Conservation (phyloP, 2,113 vertebrate genomes). For the Trichechus manatus region DNA sequence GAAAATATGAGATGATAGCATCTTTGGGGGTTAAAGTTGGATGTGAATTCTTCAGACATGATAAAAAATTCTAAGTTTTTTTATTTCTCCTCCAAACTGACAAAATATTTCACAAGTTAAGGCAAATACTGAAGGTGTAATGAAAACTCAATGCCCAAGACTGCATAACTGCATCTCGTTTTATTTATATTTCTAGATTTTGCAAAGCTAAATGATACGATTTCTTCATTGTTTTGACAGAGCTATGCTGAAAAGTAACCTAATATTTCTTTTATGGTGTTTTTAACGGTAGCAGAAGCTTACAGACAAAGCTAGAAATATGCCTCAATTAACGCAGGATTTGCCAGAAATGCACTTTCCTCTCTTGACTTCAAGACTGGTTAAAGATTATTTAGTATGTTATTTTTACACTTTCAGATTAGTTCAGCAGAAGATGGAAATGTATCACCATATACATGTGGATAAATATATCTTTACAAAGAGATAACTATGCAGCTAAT, state of each 20-base stretch:
- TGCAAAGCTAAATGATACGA: constrained; percentile 59
- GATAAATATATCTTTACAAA: not conserved
- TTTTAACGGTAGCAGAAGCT: constrained; percentile 18
- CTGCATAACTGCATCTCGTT: constrained; percentile 58
- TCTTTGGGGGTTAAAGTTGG: not conserved
- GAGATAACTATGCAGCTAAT: not conserved
- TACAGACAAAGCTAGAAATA: constrained; percentile 50
- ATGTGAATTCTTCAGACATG: constrained; percentile 47
- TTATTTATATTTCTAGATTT: constrained; percentile 75
- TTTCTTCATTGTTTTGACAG: constrained; percentile 63
- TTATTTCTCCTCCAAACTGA: constrained; percentile 64
- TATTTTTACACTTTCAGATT: constrained; percentile 14
- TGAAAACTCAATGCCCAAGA: constrained; percentile 75
- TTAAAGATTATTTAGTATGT: not conserved
- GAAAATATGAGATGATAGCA: not conserved
- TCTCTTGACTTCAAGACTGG: constrained; percentile 63
- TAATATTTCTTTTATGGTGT: constrained; percentile 74
- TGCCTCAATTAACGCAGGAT: constrained; percentile 43
- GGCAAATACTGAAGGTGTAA: constrained; percentile 70
- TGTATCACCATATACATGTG: not conserved
- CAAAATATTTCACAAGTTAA: constrained; percentile 75
- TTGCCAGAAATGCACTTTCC: not conserved
- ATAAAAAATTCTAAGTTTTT: constrained; percentile 24
- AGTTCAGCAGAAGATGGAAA: not conserved
- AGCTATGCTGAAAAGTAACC: constrained; percentile 48